Evolutionary conservation across 2,113 vertebrate genomes (phyloP).

Genomic region (Hipposideros armiger): DNA sequence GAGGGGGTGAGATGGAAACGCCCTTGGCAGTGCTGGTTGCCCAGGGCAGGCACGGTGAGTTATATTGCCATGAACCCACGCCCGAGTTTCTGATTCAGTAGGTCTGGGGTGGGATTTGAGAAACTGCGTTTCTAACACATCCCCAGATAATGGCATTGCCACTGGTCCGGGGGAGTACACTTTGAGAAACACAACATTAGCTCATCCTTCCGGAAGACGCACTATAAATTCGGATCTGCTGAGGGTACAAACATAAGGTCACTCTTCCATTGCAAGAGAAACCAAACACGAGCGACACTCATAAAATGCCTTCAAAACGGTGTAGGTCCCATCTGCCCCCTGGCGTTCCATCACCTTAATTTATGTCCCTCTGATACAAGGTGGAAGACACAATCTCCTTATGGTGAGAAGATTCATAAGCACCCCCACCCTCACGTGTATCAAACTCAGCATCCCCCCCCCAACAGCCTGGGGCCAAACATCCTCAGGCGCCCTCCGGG

Average conservation of each 20-base stretch:
- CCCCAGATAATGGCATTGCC: not conserved
- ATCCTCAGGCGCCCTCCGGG: not conserved
- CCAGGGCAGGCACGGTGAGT: too few relatives aligned
- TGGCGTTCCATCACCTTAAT: constrained; percentile 58
- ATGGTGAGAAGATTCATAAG: constrained; percentile 51
- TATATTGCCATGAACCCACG: too few relatives aligned
- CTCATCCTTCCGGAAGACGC: not conserved
- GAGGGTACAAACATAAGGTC: not conserved
- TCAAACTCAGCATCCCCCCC: not conserved
- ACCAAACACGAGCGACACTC: not conserved
- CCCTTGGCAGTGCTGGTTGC: not conserved
- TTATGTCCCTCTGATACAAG: constrained; percentile 46
- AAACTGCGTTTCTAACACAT: not conserved
- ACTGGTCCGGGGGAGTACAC: too few relatives aligned
- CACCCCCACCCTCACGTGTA: not conserved
- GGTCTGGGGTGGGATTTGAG: not conserved
- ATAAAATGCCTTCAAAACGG: not conserved
- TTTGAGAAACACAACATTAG: not conserved
- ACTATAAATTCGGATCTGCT: not conserved
- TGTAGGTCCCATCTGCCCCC: not conserved
- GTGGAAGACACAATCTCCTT: constrained; percentile 65
- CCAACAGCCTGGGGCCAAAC: constrained; percentile 38
- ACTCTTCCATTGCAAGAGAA: not conserved
- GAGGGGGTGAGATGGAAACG: not conserved
- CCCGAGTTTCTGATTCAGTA: not conserved